Evolutionary conservation across 2,113 vertebrate species (phyloP), one percentile per base, ranked within the genome.

Genomic region (Rhombomys opimus): DNA sequence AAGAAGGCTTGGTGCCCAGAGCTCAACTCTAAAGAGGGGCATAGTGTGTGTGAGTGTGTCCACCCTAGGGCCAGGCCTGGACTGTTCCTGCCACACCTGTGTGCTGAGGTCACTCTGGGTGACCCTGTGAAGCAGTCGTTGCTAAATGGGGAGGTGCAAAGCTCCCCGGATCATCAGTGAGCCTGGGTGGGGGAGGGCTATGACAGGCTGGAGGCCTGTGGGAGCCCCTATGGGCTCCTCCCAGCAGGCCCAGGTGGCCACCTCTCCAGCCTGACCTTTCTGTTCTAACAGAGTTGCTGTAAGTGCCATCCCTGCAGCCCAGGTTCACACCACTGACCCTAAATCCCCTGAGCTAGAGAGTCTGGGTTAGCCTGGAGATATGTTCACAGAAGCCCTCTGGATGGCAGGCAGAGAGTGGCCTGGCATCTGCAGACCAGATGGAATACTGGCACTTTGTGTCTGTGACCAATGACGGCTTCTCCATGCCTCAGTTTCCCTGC

Each of bases 131-230:
- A 82, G 88, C 30, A 11, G 59, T n/a, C 18, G 86, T 75, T 96
- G 93, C 97, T 98, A 98, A 98, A 98, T 97, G 97, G 89, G 77
- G 97, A 98, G 92, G 97, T 97, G 97, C 90, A 98, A 98, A 98
- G 97, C 97, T 95, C 89, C 38, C 12, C 0, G 92, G 97, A 97
- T 98, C 97, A 95, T 63, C 90, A 2, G 91, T 1, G 95, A 82
- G 89, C 92, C 67, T 93, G 30, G 35, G 76, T 2, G 20, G 72
- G 81, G 73, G 82, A 90, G 88, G 61, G 70, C 87, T 38, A 54
- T 30, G 80, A 41, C 32, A 77, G 78, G 70, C 65, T 35, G 8
- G 18, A 41, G 89, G 70, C 80, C 84, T 17, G 8, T 27, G 30
- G 0, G 35, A 76, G 41, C 41, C 57, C 82, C 78, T 68, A 35